Conservation (phyloP, 2,888 invertebrate species). For the Xanthorhoe spadicearia region DNA sequence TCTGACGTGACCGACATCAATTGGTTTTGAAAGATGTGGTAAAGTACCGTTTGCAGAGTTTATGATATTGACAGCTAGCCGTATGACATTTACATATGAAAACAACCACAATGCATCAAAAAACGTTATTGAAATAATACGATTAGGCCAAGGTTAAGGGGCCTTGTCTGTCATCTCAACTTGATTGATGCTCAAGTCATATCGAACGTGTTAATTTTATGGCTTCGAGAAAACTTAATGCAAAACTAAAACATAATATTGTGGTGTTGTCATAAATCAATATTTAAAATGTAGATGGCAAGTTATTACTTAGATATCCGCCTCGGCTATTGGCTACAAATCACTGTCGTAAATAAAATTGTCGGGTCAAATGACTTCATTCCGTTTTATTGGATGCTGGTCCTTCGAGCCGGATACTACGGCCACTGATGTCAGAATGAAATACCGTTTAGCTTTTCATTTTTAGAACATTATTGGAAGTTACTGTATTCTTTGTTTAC, state of each 20-base stretch:
- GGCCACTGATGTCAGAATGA: slow-evolving; percentile 21
- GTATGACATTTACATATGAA: not conserved
- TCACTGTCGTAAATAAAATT: slow-evolving; percentile 60
- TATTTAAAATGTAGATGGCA: slow-evolving; percentile 27
- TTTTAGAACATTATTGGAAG: slow-evolving; percentile 9
- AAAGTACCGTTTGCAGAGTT: slow-evolving; percentile 11
- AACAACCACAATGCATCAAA: not conserved
- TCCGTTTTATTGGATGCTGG: slow-evolving; percentile 50
- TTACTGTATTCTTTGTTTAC: not conserved
- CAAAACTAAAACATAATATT: not conserved
- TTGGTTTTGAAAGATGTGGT: slow-evolving; percentile 16
- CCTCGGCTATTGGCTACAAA: slow-evolving; percentile 43
- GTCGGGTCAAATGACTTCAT: slow-evolving; percentile 59
- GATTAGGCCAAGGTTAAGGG: not conserved
- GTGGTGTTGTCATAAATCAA: slow-evolving; percentile 4
- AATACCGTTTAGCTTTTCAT: slow-evolving; percentile 15
- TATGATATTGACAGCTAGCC: slow-evolving; percentile 1
- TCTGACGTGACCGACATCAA: slow-evolving; percentile 27
- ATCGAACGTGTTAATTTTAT: not conserved
- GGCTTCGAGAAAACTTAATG: slow-evolving; percentile 1
- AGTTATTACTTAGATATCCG: slow-evolving; percentile 27
- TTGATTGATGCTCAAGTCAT: not conserved
- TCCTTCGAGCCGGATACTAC: slow-evolving; percentile 40
- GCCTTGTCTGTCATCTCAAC: not conserved
- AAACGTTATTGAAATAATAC: not conserved